Evolutionary conservation across 2,797 vertebrate genomes (phyloP).

Genomic region (Heteromormyrus szaboi): DNA sequence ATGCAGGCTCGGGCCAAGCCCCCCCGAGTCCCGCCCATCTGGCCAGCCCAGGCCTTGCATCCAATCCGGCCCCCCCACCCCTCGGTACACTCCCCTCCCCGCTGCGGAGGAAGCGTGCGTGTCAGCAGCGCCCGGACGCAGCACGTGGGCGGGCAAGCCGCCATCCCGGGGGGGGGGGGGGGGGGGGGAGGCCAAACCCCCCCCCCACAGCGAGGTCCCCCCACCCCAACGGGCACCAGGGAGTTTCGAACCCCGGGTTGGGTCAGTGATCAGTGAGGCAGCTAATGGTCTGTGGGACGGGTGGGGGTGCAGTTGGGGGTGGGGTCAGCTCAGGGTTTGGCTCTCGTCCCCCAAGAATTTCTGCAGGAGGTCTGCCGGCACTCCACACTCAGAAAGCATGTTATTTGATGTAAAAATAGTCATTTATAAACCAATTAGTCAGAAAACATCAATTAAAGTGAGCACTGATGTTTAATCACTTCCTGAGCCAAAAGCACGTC

Average conservation of each 20-base stretch:
- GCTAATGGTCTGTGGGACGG: not conserved
- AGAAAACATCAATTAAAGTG: constrained; percentile 28
- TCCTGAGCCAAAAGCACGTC: not conserved
- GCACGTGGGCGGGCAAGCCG: not conserved
- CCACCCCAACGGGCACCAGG: not conserved
- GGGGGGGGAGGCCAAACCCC: not conserved
- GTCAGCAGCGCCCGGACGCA: not conserved
- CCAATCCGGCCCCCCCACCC: not conserved
- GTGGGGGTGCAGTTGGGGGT: not conserved
- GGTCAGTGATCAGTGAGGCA: not conserved
- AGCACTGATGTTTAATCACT: constrained; percentile 16
- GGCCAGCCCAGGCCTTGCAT: not conserved
- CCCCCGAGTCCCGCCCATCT: constrained; percentile 13
- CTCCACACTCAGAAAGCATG: not conserved
- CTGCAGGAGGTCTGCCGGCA: not conserved
- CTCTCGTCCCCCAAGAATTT: not conserved
- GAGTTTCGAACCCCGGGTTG: not conserved
- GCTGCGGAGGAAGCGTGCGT: not conserved
- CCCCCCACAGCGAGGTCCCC: not conserved
- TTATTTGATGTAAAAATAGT: constrained; percentile 20
- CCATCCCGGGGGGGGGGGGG: not conserved
- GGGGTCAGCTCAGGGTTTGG: not conserved
- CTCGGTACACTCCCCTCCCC: not conserved
- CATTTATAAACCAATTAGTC: constrained; percentile 29
- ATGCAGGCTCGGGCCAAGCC: not conserved